Percentiles rank a stretch among this genome's conserved stretches.
Conservation (phyloP, 2,113 vertebrate genomes). For the Tachycineta bicolor region DNA sequence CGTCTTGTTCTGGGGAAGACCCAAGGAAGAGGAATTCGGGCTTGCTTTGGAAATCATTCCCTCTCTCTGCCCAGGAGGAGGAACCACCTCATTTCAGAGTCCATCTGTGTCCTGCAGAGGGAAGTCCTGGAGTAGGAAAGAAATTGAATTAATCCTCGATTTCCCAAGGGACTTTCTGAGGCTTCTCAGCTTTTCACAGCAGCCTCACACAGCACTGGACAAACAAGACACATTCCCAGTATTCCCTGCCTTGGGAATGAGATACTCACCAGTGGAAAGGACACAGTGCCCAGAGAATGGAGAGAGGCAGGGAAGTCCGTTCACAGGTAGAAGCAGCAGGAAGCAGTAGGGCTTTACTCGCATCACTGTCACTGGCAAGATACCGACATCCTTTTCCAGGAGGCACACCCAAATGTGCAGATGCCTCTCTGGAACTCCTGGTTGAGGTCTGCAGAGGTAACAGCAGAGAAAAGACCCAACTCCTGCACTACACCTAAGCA, state of each 20-base stretch:
- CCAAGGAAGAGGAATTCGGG: not conserved
- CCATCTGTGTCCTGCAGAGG: not conserved
- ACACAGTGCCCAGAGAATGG: not conserved
- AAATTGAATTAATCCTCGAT: conserved; percentile 3
- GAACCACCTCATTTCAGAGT: not conserved
- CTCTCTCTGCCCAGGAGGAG: not conserved
- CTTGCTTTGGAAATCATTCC: not conserved
- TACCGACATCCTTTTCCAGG: not conserved
- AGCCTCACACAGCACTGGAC: not conserved
- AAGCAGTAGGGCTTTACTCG: not conserved
- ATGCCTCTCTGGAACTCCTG: not conserved
- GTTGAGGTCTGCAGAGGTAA: not conserved
- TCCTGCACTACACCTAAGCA: not conserved
- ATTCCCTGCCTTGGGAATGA: not conserved
- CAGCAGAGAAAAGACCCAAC: not conserved
- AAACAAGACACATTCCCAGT: not conserved
- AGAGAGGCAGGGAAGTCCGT: not conserved
- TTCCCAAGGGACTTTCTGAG: not conserved
- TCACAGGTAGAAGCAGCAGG: not conserved
- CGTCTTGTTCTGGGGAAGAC: not conserved
- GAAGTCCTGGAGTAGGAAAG: not conserved
- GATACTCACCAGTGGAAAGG: not conserved
- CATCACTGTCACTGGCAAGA: not conserved
- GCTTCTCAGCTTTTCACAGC: not conserved
- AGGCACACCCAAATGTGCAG: not conserved